Evolutionary conservation across 2,888 invertebrate genomes (phyloP), one percentile per base, ranked within the genome.

Genomic region (Phortica okadai): DNA sequence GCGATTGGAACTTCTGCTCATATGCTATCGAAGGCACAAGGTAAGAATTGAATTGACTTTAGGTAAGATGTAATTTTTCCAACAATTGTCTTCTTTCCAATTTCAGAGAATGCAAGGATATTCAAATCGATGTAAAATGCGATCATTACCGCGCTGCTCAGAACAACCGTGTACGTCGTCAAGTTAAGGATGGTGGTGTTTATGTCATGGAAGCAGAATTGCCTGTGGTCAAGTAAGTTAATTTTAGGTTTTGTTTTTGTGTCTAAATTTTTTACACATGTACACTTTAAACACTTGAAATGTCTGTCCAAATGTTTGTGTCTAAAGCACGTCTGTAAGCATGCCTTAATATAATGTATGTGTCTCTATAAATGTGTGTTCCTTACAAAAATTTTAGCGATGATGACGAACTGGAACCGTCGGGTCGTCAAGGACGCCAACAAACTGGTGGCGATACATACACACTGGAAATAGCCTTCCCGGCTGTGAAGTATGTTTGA

Each of bases 1-100:
- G 97, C 84, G 97, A 98, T 88, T 99, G 98, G 98, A 97, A 97
- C 93, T 97, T 98, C 95, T 98, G 98, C 90, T 97, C 97, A 0
- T 96, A 97, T 90, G 95, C 96, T 78, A 93, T 95, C 67, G 96
- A 97, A 92, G 97, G 97, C 75, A 91, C 94, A 90, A 90, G 89
- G 90, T 90, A 75, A 33, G 77, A 75, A 3, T 72, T 54, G 6
- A 33, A 33, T 33, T 33, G 33, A 33, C 33, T 33, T 33, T 33
- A 33, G 33, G 1, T 33, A 25, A 16, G 6, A 8, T 25, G 5
- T 16, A 14, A 42, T 16, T 11, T 1, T 69, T 44, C 16, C 11
- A 33, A 33, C 33, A 33, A 33, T 4, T n/a, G 45, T 25, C 14
- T 16, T 33, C 10, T 42, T 85, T 7, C 25, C 6, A 59, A 11